Conservation (phyloP, 2,888 invertebrate species). For the Tineola bisselliella region DNA sequence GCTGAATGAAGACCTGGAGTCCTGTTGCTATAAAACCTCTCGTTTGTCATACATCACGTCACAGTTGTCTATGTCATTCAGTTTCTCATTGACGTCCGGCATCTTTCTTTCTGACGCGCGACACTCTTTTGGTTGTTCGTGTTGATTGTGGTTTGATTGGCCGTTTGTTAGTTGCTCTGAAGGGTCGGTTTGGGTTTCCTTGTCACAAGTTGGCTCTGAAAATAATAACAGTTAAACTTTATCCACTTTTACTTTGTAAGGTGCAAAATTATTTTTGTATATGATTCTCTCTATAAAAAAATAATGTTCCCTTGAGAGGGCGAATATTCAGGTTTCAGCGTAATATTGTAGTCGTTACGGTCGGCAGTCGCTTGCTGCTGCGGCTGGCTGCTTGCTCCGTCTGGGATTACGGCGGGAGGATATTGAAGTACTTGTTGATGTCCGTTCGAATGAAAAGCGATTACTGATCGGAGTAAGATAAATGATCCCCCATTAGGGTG, state of each 20-base stretch:
- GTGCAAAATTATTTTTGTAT: too few species aligned
- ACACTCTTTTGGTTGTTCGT: background rate
- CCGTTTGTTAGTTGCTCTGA: slow-evolving; percentile 44
- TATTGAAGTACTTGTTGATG: background rate
- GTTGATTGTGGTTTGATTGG: slow-evolving; percentile 28
- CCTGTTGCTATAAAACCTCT: slow-evolving; percentile 51
- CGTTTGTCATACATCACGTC: slow-evolving; percentile 23
- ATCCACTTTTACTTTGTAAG: too few species aligned
- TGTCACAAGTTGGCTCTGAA: slow-evolving; percentile 42
- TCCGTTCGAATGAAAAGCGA: background rate
- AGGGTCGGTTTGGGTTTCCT: slow-evolving; percentile 51
- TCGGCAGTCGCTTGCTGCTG: too few species aligned
- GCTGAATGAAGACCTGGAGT: slow-evolving; percentile 40
- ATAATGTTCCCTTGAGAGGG: too few species aligned
- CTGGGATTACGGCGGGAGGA: background rate
- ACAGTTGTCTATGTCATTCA: slow-evolving; percentile 17
- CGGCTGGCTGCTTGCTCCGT: too few species aligned
- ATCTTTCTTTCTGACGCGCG: slow-evolving; percentile 20
- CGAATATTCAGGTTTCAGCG: too few species aligned
- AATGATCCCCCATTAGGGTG: background rate
- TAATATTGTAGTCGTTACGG: too few species aligned
- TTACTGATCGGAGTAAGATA: background rate
- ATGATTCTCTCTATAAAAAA: too few species aligned
- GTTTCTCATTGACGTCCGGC: background rate
- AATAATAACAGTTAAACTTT: slow-evolving; percentile 13